Percentiles rank a stretch among this genome's conserved stretches.
Evolutionary conservation across 2,888 invertebrate genomes (phyloP).

Genomic region (Agapetus fuscipes): DNA sequence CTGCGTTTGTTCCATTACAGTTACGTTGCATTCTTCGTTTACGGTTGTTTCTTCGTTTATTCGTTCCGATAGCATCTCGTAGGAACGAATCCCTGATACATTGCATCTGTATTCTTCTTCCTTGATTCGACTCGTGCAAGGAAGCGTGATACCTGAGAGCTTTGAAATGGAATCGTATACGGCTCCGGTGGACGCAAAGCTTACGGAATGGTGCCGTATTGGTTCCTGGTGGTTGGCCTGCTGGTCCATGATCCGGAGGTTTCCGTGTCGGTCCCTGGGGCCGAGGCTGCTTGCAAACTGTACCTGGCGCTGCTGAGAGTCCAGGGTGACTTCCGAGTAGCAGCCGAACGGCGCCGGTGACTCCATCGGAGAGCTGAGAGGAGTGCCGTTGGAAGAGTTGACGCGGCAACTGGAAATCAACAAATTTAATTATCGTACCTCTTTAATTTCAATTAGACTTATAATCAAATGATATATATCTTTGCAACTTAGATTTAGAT

Average conservation of each 20-base stretch:
- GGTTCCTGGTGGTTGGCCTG: constrained; percentile 7
- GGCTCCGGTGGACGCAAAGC: constrained; percentile 18
- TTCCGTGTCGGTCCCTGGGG: constrained; percentile 21
- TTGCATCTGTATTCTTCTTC: constrained; percentile 13
- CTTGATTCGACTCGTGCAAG: constrained; percentile 9
- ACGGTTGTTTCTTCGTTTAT: constrained; percentile 15
- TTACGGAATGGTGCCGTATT: constrained; percentile 17
- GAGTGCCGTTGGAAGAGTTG: constrained; percentile 71
- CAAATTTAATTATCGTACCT: neutral
- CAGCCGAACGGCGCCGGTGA: constrained; percentile 63
- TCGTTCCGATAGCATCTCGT: constrained; percentile 10
- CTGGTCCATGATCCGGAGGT: constrained; percentile 11
- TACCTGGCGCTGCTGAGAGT: constrained; percentile 53
- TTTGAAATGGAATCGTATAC: constrained; percentile 21
- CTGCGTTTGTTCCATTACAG: neutral
- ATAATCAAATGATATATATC: too few relatives aligned
- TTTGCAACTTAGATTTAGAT: too few relatives aligned
- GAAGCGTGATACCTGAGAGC: constrained; percentile 12
- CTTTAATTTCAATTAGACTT: constrained; percentile 1
- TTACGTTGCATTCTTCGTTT: constrained; percentile 4
- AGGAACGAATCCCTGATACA: constrained; percentile 8
- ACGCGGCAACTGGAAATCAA: constrained; percentile 62
- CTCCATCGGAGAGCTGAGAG: constrained; percentile 74
- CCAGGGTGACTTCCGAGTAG: constrained; percentile 52
- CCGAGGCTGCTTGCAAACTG: constrained; percentile 39